Evolutionary conservation across 2,888 invertebrate species (phyloP).

Genomic region (Athalia cordata): DNA sequence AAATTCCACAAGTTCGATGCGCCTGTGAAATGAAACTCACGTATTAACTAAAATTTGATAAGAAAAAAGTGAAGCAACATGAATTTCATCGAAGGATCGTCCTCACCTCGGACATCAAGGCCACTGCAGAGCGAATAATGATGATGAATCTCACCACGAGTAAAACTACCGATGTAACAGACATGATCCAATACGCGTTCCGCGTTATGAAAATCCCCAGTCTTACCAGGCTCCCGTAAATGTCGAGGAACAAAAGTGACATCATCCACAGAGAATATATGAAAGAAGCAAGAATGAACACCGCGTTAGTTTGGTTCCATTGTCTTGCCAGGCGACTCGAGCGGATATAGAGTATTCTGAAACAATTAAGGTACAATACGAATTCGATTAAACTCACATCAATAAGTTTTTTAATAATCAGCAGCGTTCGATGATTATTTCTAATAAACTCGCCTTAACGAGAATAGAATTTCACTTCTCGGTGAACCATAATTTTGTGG

Average conservation of each 20-base stretch:
- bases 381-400: too few species aligned
- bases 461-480: not conserved
- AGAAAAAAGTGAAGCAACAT: not conserved
- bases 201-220: not conserved
- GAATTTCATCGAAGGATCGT: not conserved
- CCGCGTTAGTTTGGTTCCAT: slow-evolving; percentile 8
- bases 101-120: slow-evolving; percentile 8
- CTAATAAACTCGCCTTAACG: too few species aligned
- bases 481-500: not conserved
- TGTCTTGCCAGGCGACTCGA: not conserved
- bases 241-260: not conserved
- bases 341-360: slow-evolving; percentile 4
- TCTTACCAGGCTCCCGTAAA: not conserved
- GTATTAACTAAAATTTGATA: not conserved
- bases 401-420: too few species aligned
- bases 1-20: slow-evolving; percentile 2
- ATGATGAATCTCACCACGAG: not conserved
- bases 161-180: not conserved
- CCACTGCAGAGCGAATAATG: not conserved
- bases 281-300: not conserved
- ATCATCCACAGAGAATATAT: not conserved
- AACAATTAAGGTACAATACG: not conserved
- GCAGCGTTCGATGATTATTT: too few species aligned
- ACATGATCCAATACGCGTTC: not conserved
- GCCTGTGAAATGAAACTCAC: slow-evolving; percentile 1